phyloP scores from a whole-genome alignment of 1,140 invertebrate species.

The Papilio dardanus region DNA sequence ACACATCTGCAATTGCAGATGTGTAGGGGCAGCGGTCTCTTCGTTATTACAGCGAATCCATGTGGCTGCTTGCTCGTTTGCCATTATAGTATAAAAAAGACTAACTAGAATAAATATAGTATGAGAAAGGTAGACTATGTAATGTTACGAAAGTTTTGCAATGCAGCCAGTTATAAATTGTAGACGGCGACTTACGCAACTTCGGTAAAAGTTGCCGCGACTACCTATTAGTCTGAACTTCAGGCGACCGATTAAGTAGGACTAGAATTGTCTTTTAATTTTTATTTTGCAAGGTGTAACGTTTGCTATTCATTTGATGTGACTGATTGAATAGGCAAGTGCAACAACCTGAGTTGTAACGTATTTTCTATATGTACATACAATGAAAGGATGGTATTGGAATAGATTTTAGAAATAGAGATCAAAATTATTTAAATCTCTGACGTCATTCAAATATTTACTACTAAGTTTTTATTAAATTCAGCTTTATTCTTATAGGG shows the following conservation, averaged over 20 bases:
- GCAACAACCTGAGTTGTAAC: no score
- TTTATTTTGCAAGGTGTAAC: neutral
- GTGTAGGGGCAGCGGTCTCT: no score
- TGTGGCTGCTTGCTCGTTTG: no score
- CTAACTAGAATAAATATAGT: slow-evolving; percentile 30
- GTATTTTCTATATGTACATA: no score
- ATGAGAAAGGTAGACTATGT: slow-evolving; percentile 55
- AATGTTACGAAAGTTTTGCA: slow-evolving; percentile 75
- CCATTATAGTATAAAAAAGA: no score
- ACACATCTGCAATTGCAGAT: no score
- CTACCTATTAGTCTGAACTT: slow-evolving; percentile 67
- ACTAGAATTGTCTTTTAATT: neutral
- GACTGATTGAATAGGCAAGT: neutral
- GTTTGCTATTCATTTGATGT: neutral
- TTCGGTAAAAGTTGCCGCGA: slow-evolving; percentile 77
- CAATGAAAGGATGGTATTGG: no score
- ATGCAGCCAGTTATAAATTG: slow-evolving; percentile 75
- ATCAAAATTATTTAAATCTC: neutral
- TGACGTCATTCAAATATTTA: neutral
- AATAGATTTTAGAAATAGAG: neutral
- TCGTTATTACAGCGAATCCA: no score
- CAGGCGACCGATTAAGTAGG: slow-evolving; percentile 42
- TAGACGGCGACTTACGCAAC: slow-evolving; percentile 72
- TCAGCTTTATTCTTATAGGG: neutral
- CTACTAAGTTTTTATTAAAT: neutral